Conservation (phyloP, 2,888 invertebrate species). For the Sinohyriopsis cumingii region DNA sequence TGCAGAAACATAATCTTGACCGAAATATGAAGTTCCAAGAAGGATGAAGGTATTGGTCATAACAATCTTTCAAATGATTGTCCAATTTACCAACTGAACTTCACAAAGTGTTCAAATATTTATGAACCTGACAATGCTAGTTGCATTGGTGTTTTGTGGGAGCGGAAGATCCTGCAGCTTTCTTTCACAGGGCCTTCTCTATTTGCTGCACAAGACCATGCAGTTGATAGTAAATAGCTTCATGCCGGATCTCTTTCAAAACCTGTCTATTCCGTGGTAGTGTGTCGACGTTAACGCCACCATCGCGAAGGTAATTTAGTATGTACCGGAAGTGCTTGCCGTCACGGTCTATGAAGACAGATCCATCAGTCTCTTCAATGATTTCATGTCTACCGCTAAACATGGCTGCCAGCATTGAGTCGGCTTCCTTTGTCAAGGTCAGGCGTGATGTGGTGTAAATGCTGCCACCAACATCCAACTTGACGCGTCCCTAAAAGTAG, state of each 20-base stretch:
- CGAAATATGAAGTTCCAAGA: too few species aligned
- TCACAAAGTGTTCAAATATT: too few species aligned
- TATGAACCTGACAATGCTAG: too few species aligned
- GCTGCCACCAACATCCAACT: slow-evolving; percentile 65
- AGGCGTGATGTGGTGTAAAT: slow-evolving; percentile 62
- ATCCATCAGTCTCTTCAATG: slow-evolving; percentile 57
- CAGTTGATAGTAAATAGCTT: slow-evolving; percentile 64
- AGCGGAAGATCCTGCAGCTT: not conserved
- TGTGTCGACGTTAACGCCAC: slow-evolving; percentile 56
- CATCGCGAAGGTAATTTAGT: slow-evolving; percentile 68
- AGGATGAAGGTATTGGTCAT: too few species aligned
- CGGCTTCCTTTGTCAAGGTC: slow-evolving; percentile 61
- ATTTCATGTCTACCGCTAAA: slow-evolving; percentile 64
- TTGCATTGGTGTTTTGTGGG: too few species aligned
- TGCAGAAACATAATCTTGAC: too few species aligned
- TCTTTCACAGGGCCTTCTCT: slow-evolving; percentile 46
- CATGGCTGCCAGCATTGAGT: slow-evolving; percentile 68
- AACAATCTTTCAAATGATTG: too few species aligned
- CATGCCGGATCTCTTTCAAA: slow-evolving; percentile 60
- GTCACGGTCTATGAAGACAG: slow-evolving; percentile 65
- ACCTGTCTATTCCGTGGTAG: slow-evolving; percentile 61
- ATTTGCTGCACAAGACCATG: slow-evolving; percentile 63
- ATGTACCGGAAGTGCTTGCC: slow-evolving; percentile 67
- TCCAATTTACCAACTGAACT: too few species aligned
- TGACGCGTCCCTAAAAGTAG: slow-evolving; percentile 59